Base-by-base conservation (phyloP, 2,113 vertebrate genomes). In the Rhadina sibilatrix region DNA sequence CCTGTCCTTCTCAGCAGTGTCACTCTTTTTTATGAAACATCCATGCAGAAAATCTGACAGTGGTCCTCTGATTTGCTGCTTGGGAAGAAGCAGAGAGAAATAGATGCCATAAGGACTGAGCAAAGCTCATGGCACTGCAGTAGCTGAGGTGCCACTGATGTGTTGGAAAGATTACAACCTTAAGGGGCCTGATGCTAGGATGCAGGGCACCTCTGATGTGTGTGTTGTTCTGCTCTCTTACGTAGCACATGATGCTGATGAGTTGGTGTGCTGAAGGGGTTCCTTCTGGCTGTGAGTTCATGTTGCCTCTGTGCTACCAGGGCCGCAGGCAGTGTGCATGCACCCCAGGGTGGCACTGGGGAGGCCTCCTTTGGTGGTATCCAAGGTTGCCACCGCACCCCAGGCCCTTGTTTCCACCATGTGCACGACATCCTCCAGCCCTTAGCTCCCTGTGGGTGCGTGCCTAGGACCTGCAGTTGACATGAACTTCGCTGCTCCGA, bases 161-260 rank as follows among this genome's bases (percentile, higher is more conserved):
- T 52, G n/a, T 44, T 4, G 1, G 60, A 53, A 82, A 14, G 19
- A 40, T 35, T 35, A 30, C 30, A 84, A 5, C 60, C n/a, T 35
- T 42, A 21, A 49, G 74, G 25, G 23, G 17, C 33, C 54, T 69
- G 50, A 22, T 17, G 3, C 24, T 60, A 28, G 46, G n/a, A n/a
- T 60, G 18, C 4, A 2, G 15, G 38, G 14, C 47, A 63, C 28
- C 24, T 72, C 28, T 60, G 31, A 7, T 31, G 18, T 25, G 3
- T 8, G 18, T 7, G 5, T 59, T 53, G 38, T 57, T 80, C 25
- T 70, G 50, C 28, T 65, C 72, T 60, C 69, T 27, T 15, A 11
- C 20, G 9, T 3, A 9, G 17, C 3, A 1, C 38, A 46, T 0
- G 0, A 7, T 1, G 0, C 25, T 53, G 27, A 19, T 37, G 57